Percentiles rank a stretch among this genome's conserved stretches.
phyloP scores from a whole-genome alignment of 2,797 vertebrate species.

The Gephyroberyx darwinii region DNA sequence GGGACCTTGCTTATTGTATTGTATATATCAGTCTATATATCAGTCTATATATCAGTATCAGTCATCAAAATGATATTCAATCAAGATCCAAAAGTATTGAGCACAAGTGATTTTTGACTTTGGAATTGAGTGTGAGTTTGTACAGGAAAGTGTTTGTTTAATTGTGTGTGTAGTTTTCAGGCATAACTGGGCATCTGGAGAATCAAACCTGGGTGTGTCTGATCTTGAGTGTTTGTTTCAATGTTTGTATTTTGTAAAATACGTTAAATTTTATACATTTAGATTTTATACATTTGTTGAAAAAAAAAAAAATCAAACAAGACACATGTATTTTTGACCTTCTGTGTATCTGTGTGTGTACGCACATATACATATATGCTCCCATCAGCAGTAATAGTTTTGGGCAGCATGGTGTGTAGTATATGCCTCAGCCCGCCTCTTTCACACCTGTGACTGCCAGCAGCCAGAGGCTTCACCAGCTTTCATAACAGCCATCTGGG shows the following conservation, averaged over 20 bases:
- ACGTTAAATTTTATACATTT: not conserved
- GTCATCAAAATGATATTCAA: not conserved
- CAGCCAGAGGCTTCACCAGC: constrained; percentile 57
- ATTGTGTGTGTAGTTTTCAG: too few species aligned
- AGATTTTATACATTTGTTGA: not conserved
- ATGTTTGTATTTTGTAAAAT: too few species aligned
- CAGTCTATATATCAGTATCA: not conserved
- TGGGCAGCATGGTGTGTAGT: constrained; percentile 43
- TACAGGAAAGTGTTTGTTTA: too few species aligned
- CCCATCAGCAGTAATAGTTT: constrained; percentile 52
- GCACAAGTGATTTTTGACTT: too few species aligned
- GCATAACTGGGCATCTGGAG: too few species aligned
- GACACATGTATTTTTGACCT: not conserved
- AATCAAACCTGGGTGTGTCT: not conserved
- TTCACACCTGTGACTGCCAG: constrained; percentile 72
- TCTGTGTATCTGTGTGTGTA: constrained; percentile 7
- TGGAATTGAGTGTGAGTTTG: too few species aligned
- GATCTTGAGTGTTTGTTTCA: not conserved
- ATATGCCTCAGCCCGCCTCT: constrained; percentile 44
- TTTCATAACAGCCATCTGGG: constrained; percentile 53
- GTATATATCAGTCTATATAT: too few species aligned
- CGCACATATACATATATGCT: not conserved
- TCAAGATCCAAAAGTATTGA: not conserved
- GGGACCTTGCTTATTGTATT: too few species aligned
- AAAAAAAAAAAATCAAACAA: too few species aligned